Conservation (phyloP, 2,113 vertebrate genomes). For the Pyxicephalus adspersus region DNA sequence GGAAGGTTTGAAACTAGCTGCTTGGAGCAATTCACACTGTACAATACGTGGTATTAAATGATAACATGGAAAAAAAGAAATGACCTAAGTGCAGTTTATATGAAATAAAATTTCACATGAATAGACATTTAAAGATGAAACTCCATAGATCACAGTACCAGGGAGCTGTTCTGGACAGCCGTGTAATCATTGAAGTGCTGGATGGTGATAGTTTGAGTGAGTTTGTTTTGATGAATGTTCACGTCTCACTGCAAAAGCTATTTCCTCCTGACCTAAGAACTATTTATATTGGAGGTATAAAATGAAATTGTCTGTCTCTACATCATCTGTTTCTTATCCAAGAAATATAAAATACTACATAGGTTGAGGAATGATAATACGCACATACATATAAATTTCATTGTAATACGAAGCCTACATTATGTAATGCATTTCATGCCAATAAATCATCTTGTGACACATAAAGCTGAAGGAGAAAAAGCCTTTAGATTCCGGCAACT, state of each 20-base stretch:
- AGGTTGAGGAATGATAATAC: neutral
- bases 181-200: neutral
- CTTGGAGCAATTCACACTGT: neutral
- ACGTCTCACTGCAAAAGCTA: neutral
- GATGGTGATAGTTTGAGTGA: neutral
- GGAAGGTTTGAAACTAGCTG: slow-evolving; percentile 15
- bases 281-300: slow-evolving; percentile 24
- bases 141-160: neutral
- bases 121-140: neutral
- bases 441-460: slow-evolving; percentile 3
- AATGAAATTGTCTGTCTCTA: neutral
- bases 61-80: neutral
- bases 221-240: neutral
- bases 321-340: slow-evolving; percentile 12
- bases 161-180: neutral
- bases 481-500: no score
- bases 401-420: no score
- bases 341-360: neutral
- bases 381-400: neutral
- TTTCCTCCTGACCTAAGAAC: neutral
- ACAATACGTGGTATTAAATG: neutral
- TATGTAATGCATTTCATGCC: neutral
- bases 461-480: no score
- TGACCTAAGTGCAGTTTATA: slow-evolving; percentile 11
- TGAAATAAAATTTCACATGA: neutral